Evolutionary conservation across 1,140 invertebrate genomes (phyloP).

Genomic region (Camponotus vicinus): DNA sequence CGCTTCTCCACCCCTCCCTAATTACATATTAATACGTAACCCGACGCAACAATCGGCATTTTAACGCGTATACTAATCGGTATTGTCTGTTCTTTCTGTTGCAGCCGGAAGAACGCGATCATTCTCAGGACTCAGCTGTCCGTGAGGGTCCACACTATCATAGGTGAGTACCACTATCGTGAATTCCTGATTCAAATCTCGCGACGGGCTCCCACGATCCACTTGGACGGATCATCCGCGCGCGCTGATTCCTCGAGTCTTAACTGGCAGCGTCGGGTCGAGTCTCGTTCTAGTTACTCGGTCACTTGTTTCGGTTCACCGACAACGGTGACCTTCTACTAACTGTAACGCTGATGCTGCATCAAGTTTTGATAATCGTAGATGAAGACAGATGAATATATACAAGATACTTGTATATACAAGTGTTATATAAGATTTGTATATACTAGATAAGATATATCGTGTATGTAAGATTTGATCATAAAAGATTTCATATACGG

Average conservation of each 20-base stretch:
- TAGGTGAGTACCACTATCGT: slow-evolving; percentile 91
- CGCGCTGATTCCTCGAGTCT: slow-evolving; percentile 67
- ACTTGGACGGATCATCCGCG: slow-evolving; percentile 71
- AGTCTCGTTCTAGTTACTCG: slow-evolving; percentile 66
- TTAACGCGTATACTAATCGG: slow-evolving; percentile 59
- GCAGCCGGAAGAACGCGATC: slow-evolving; percentile 98
- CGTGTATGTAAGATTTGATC: neutral
- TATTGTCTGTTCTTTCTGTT: slow-evolving; percentile 85
- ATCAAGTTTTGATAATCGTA: slow-evolving; percentile 32
- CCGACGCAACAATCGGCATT: slow-evolving; percentile 49
- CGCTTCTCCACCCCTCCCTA: neutral
- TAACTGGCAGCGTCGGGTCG: slow-evolving; percentile 63
- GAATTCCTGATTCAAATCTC: slow-evolving; percentile 67
- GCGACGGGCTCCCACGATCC: slow-evolving; percentile 68
- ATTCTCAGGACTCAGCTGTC: slow-evolving; percentile 98
- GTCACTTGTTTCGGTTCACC: slow-evolving; percentile 63
- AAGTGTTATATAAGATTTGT: too few relatives aligned
- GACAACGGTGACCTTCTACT: slow-evolving; percentile 33
- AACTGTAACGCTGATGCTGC: slow-evolving; percentile 46
- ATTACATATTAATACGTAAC: slow-evolving; percentile 58
- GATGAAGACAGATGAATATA: slow-evolving; percentile 4
- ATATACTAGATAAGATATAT: too few relatives aligned
- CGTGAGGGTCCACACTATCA: slow-evolving; percentile 98
- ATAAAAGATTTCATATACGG: neutral
- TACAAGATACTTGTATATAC: neutral